Conservation (phyloP, 2,797 vertebrate species). For the Natrix natrix region DNA sequence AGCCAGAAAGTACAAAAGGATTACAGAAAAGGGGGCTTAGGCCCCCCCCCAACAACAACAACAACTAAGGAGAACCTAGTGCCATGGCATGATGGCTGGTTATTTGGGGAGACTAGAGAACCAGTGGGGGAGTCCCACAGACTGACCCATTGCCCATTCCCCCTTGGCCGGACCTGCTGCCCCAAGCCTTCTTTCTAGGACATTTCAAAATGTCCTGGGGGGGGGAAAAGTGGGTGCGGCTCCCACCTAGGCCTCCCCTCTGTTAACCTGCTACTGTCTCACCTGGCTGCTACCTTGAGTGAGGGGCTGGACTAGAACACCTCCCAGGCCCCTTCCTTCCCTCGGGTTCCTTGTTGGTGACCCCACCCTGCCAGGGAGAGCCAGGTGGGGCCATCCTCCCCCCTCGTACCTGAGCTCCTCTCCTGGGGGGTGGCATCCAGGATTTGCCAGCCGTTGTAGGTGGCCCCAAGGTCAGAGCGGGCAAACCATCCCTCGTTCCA, state of each 20-base stretch:
- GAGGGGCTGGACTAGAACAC: not conserved
- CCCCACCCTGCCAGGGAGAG: not conserved
- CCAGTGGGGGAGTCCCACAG: not conserved
- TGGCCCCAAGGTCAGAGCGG: conserved; percentile 80
- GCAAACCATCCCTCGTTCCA: conserved; percentile 95
- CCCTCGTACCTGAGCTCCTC: conserved; percentile 81
- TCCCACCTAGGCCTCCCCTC: no score
- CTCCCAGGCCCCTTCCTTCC: not conserved
- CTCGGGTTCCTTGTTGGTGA: not conserved
- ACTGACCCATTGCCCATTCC: not conserved
- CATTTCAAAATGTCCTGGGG: not conserved
- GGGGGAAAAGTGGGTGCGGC: not conserved
- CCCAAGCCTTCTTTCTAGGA: not conserved
- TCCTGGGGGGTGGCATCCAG: conserved; percentile 95
- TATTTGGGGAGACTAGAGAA: not conserved
- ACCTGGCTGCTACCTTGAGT: no score
- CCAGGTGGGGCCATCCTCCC: not conserved
- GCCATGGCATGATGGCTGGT: not conserved
- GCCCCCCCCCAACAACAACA: not conserved
- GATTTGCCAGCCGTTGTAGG: conserved; percentile 89
- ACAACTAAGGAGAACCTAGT: not conserved
- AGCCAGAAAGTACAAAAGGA: not conserved
- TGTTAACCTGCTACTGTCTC: no score
- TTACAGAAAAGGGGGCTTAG: not conserved
- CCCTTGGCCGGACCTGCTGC: not conserved